A percentile compares a stretch with the other conserved stretches of the same genome.
phyloP scores from a whole-genome alignment of 2,113 vertebrate species.

The Petrocephalus microphthalmus region DNA sequence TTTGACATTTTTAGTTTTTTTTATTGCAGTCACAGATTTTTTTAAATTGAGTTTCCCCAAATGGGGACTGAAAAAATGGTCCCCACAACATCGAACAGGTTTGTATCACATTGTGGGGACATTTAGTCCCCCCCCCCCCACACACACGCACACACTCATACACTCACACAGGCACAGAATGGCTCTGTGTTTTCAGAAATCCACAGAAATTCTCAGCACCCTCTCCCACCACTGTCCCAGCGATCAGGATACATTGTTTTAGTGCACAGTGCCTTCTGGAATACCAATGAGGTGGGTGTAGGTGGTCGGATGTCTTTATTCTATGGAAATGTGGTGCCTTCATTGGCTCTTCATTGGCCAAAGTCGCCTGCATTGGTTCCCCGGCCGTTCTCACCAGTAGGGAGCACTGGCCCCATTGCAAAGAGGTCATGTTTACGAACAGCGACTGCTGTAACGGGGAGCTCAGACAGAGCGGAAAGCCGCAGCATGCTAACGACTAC shows the following conservation, averaged over 20 bases:
- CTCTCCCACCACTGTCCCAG: not conserved
- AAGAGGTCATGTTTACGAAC: not conserved
- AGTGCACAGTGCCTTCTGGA: not conserved
- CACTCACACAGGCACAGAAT: not conserved
- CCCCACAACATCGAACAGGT: not conserved
- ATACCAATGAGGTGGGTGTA: not conserved
- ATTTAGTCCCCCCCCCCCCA: no score
- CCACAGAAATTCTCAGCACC: not conserved
- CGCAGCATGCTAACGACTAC: conserved; percentile 2
- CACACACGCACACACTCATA: not conserved
- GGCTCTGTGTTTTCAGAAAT: not conserved
- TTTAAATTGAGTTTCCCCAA: not conserved
- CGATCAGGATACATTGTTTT: not conserved
- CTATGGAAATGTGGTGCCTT: not conserved
- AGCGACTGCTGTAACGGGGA: conserved; percentile 36
- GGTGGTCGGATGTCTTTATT: not conserved
- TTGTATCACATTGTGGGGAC: not conserved
- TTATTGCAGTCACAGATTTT: not conserved
- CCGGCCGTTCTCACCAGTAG: conserved; percentile 23
- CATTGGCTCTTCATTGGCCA: not conserved
- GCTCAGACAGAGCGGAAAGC: not conserved
- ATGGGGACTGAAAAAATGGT: not conserved
- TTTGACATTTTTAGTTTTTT: not conserved
- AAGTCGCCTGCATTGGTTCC: not conserved
- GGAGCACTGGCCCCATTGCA: conserved; percentile 24